Conservation (phyloP, 2,797 vertebrate species). For the Acanthurus lineatus region DNA sequence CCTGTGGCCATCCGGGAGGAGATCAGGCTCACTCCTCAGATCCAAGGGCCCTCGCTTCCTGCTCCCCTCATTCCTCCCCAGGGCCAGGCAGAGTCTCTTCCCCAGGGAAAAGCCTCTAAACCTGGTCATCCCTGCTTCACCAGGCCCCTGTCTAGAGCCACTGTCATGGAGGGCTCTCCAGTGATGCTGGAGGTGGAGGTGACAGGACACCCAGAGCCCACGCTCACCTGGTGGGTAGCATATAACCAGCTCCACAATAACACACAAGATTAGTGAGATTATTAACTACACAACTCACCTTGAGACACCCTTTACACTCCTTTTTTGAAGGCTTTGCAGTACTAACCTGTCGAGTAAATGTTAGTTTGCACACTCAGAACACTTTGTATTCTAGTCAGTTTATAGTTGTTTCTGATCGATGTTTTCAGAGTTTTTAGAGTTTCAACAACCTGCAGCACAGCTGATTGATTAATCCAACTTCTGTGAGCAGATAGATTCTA, state of each 20-base stretch:
- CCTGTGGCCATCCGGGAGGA: constrained; percentile 88
- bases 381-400: neutral
- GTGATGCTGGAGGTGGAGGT: constrained; percentile 97
- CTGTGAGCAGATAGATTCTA: neutral
- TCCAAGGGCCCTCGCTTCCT: constrained; percentile 64
- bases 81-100: constrained; percentile 79
- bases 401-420: neutral
- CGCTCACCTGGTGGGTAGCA: constrained; percentile 97
- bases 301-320: neutral
- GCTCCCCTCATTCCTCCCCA: constrained; percentile 33
- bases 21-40: constrained; percentile 86
- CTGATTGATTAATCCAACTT: neutral
- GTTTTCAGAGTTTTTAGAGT: neutral
- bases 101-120: constrained; percentile 84
- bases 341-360: neutral
- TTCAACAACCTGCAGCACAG: neutral
- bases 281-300: constrained; percentile 11
- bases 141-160: constrained; percentile 90
- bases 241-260: constrained; percentile 87
- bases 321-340: neutral
- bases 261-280: constrained; percentile 32
- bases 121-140: constrained; percentile 89
- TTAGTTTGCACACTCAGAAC: neutral
- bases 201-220: constrained; percentile 92
- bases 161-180: constrained; percentile 92